Evolutionary conservation across 2,888 invertebrate genomes (phyloP).

Genomic region (Cepaea hortensis): DNA sequence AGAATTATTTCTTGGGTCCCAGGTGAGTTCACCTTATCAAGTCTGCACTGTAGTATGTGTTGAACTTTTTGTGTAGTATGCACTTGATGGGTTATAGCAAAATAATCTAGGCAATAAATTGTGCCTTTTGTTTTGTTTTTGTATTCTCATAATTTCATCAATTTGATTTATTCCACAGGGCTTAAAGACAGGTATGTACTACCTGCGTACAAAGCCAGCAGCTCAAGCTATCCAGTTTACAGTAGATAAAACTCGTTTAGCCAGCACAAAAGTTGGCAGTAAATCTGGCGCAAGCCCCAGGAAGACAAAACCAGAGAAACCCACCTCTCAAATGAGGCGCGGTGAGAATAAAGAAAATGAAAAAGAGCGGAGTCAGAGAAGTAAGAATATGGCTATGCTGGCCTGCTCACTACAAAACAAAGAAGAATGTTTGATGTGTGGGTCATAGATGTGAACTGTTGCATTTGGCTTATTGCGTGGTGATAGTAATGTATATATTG

Average conservation of each 20-base stretch:
- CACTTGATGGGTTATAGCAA: too few species aligned
- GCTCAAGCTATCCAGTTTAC: conserved; percentile 98
- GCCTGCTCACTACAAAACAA: conserved; percentile 91
- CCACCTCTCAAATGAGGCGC: neutral
- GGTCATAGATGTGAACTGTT: conserved; percentile 55
- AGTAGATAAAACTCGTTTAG: conserved; percentile 88
- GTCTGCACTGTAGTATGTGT: too few species aligned
- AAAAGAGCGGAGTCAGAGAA: conserved; percentile 16
- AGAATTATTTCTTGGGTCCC: too few species aligned
- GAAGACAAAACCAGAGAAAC: conserved; percentile 59
- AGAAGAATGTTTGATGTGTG: conserved; percentile 90
- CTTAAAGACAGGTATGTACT: conserved; percentile 99
- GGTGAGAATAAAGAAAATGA: neutral
- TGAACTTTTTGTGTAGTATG: too few species aligned
- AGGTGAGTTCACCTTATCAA: too few species aligned
- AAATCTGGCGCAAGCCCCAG: conserved; percentile 37
- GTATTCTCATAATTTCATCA: neutral
- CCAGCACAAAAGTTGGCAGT: conserved; percentile 47
- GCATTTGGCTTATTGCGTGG: too few species aligned
- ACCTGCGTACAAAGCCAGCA: conserved; percentile 95
- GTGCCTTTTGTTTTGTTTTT: neutral
- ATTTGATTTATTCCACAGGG: conserved; percentile 80
- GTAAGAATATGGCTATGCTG: conserved; percentile 84
- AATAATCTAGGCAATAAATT: too few species aligned
- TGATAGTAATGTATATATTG: too few species aligned